phyloP scores from a whole-genome alignment of 1,140 invertebrate genomes.

The Drosophila athabasca region DNA sequence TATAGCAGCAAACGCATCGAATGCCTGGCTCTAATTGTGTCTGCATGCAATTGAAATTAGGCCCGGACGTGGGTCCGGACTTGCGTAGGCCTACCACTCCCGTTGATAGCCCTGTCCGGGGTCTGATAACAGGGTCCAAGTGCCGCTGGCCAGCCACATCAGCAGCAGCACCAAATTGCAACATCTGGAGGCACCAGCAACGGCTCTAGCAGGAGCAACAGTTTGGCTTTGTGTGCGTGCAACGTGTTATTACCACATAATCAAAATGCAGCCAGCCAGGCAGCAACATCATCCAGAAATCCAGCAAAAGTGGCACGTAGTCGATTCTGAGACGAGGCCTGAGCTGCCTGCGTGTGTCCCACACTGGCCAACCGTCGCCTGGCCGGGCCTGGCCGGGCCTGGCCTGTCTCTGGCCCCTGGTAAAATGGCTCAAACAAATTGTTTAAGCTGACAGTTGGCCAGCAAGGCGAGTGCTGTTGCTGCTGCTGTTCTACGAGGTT shows the following conservation, averaged over 20 bases:
- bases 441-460: constrained; percentile 77
- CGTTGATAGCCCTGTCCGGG: constrained; percentile 20
- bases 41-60: constrained; percentile 73
- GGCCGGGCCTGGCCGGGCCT: too few species aligned
- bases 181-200: constrained; percentile 18
- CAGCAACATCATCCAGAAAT: constrained; percentile 15
- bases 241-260: constrained; percentile 80
- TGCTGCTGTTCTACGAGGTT: constrained; percentile 14
- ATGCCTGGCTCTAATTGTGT: constrained; percentile 67
- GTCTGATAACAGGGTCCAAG: constrained; percentile 66
- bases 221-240: constrained; percentile 66
- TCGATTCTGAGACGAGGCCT: constrained; percentile 19
- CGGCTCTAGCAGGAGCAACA: constrained; percentile 9
- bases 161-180: constrained; percentile 56
- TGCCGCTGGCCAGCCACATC: constrained; percentile 25
- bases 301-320: constrained; percentile 57
- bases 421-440: constrained; percentile 80
- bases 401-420: constrained; percentile 8
- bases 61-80: constrained; percentile 25
- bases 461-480: constrained; percentile 27
- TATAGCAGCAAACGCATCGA: constrained; percentile 42
- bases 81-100: constrained; percentile 48
- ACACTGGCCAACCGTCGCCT: constrained; percentile 22
- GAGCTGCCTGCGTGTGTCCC: constrained; percentile 55
- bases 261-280: constrained; percentile 67